These are phyloP conservation scores for Boloria euphrosyne DNA, from an alignment of 2,888 invertebrate species.

Conservation along the genomic window DNA sequence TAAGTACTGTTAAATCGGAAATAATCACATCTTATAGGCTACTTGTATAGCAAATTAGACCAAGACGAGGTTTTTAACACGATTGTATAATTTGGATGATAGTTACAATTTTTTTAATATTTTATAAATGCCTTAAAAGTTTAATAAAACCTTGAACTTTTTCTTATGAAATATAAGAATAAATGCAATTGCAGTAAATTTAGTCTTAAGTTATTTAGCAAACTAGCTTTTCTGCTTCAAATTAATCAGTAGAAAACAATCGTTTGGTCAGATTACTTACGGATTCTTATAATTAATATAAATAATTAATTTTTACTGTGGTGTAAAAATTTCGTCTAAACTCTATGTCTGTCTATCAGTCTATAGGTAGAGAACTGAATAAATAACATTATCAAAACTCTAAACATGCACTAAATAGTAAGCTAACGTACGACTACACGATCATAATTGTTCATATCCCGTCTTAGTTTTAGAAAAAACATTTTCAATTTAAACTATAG, in stretches of 20 bases:
- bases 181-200: not conserved
- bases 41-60: not conserved
- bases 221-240: not conserved
- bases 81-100: no score
- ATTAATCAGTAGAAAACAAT: slow-evolving; percentile 8
- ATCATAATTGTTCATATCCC: slow-evolving; percentile 24
- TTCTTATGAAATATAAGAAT: no score
- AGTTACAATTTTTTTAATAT: no score
- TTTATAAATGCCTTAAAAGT: no score
- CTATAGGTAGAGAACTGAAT: slow-evolving; percentile 40
- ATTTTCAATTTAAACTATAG: not conserved
- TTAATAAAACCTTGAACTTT: not conserved
- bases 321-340: slow-evolving; percentile 32
- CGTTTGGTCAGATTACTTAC: slow-evolving; percentile 4
- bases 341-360: slow-evolving; percentile 36
- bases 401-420: slow-evolving; percentile 41
- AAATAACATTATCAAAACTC: slow-evolving; percentile 31
- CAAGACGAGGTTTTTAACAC: no score
- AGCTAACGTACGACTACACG: slow-evolving; percentile 34
- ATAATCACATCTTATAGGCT: not conserved
- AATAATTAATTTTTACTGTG: slow-evolving; percentile 28
- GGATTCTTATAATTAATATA: slow-evolving; percentile 26
- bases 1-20: slow-evolving; percentile 12
- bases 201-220: not conserved
- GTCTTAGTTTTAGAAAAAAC: not conserved